Percentiles rank a stretch among this genome's conserved stretches.
phyloP scores from a whole-genome alignment of 2,888 invertebrate species.

The Drosophila kokeensis region DNA sequence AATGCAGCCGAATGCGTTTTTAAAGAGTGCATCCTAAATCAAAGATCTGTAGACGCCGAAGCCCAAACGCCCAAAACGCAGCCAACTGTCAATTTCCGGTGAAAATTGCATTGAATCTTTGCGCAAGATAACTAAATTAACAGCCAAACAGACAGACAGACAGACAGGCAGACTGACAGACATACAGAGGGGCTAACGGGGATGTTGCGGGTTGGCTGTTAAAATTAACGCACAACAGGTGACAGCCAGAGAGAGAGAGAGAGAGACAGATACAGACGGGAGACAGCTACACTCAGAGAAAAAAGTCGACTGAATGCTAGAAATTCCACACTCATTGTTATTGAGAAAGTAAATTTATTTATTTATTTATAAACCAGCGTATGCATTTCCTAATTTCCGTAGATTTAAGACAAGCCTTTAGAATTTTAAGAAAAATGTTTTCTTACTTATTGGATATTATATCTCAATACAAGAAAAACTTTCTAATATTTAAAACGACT shows the following conservation, averaged over 20 bases:
- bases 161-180: constrained; percentile 16
- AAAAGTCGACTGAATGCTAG: neutral
- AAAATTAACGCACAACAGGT: constrained; percentile 50
- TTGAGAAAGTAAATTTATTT: neutral
- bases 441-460: neutral
- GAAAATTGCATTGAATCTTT: constrained; percentile 59
- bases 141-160: constrained; percentile 11
- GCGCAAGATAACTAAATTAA: constrained; percentile 74
- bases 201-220: constrained; percentile 27
- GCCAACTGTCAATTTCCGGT: constrained; percentile 67
- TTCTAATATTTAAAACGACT: neutral
- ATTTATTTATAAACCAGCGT: neutral
- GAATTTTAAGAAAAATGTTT: too few relatives aligned
- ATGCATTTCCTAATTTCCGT: neutral
- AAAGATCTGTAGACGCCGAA: constrained; percentile 69
- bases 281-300: neutral
- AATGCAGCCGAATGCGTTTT: constrained; percentile 81
- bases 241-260: constrained; percentile 16
- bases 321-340: neutral
- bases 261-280: neutral
- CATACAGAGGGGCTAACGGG: constrained; percentile 29
- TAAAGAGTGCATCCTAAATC: constrained; percentile 83
- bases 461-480: neutral
- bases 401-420: too few relatives aligned
- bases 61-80: constrained; percentile 16